These are phyloP conservation scores for Dendrolimus pini DNA, from an alignment of 2,888 invertebrate genomes.

Conservation along the genomic window DNA sequence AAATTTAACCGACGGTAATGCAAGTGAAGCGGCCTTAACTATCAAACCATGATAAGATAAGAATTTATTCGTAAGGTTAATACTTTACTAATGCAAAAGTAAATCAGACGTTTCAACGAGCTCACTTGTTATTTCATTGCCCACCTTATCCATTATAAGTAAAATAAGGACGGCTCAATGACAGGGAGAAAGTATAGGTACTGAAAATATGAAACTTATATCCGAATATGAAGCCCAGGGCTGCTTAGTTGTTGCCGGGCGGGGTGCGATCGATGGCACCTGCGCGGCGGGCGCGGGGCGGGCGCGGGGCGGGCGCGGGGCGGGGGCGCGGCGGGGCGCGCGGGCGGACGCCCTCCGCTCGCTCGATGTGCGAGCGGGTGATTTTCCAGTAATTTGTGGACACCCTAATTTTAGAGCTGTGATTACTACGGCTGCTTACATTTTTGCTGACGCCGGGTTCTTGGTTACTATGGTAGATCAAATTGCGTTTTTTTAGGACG, in stretches of 20 bases:
- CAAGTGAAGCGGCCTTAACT: too few relatives aligned
- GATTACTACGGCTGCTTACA: not conserved
- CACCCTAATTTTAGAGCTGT: not conserved
- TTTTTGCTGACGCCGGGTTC: not conserved
- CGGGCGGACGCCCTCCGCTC: not conserved
- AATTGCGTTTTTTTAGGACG: too few relatives aligned
- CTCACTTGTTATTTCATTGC: too few relatives aligned
- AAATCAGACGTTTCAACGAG: too few relatives aligned
- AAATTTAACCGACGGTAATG: too few relatives aligned
- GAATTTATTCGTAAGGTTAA: too few relatives aligned
- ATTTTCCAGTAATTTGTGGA: slow-evolving; percentile 1
- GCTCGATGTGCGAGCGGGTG: slow-evolving; percentile 7
- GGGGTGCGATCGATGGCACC: slow-evolving; percentile 29
- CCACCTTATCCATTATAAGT: too few relatives aligned
- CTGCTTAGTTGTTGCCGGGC: slow-evolving; percentile 24
- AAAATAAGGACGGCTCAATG: too few relatives aligned
- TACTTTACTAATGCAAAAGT: too few relatives aligned
- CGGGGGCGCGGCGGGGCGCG: slow-evolving; percentile 1
- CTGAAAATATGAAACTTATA: slow-evolving; percentile 2
- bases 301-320: slow-evolving; percentile 4
- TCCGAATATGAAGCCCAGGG: not conserved
- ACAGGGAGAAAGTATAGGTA: not conserved
- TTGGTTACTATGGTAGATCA: too few relatives aligned
- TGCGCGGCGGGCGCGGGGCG: slow-evolving; percentile 7
- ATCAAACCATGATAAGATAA: too few relatives aligned